phyloP scores from a whole-genome alignment of 2,797 vertebrate genomes.

The Choloepus didactylus region DNA sequence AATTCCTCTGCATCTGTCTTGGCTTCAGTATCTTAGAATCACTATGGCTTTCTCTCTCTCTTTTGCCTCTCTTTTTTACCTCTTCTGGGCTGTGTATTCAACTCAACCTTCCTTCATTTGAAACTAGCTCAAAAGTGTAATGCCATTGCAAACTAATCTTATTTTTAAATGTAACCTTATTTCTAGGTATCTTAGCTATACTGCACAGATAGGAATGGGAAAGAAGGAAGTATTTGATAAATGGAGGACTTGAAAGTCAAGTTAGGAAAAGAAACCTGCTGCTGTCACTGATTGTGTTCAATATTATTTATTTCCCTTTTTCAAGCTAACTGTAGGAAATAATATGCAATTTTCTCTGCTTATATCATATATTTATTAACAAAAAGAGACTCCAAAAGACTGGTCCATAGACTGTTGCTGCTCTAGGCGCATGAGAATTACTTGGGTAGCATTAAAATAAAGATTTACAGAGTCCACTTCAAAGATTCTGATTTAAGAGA shows the following conservation, averaged over 20 bases:
- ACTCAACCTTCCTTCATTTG: background rate
- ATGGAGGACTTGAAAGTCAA: background rate
- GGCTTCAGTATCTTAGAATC: background rate
- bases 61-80: background rate
- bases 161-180: background rate
- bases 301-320: background rate
- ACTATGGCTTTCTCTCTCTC: background rate
- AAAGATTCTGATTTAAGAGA: background rate
- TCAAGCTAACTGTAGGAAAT: background rate
- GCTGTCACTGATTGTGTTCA: background rate
- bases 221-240: background rate
- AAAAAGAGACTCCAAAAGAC: background rate
- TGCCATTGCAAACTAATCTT: background rate
- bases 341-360: background rate
- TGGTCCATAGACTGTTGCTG: background rate
- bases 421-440: background rate
- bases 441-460: background rate
- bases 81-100: background rate
- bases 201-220: background rate
- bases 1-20: background rate
- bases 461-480: background rate
- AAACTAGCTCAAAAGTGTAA: background rate
- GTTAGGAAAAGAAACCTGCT: background rate
- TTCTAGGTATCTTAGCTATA: background rate
- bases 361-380: background rate